Base-by-base conservation (phyloP, 1,140 invertebrate species). In the Drosophila trapezifrons region DNA sequence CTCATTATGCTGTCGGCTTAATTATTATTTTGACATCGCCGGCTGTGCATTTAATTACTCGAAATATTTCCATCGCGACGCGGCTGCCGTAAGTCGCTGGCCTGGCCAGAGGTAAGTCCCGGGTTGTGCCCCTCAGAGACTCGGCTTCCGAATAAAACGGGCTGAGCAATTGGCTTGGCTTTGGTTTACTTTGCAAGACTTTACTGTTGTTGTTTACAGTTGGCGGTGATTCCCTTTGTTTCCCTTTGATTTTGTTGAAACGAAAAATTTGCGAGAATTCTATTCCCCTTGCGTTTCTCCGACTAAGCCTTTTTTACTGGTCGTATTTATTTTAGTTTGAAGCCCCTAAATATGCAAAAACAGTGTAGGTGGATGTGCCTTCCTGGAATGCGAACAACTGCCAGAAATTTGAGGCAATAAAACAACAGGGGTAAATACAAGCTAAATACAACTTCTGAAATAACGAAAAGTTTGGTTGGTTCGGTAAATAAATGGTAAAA, bases 11-110 rank as follows among this genome's bases (percentile, higher is more conserved):
- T 84, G 80, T 84, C 76, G 72, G 72, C 72, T 77, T 84, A 84
- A 84, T 84, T 84, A 84, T 84, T 84, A 84, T 84, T 84, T 84
- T 76, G 80, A 74, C 80, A 84, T 73, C 66, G 70, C 72, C 51
- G 64, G 76, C 65, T 71, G 67, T 57, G 76, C 72, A 85, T 84
- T 84, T 84, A 84, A 84, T 84, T 84, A 84, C 78, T 74, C 60
- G 65, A 69, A 84, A 84, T 84, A 80, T 73, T 71, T 65, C 70
- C 65, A 71, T 40, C 51, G 66, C 42, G 55, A 67, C 58, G 43
- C 13, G n/a, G 58, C 27, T 66, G 5, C 18, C 29, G 27, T 22
- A 22, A 54, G 17, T 37, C 38, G 40, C 42, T 65, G 35, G 43
- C 65, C 65, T 43, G 66, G 12, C 40, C 22, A n/a, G 18, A 37